Percentiles rank a stretch among this genome's conserved stretches.
Evolutionary conservation across 1,140 invertebrate species (phyloP).

Genomic region (Anastrepha ludens): DNA sequence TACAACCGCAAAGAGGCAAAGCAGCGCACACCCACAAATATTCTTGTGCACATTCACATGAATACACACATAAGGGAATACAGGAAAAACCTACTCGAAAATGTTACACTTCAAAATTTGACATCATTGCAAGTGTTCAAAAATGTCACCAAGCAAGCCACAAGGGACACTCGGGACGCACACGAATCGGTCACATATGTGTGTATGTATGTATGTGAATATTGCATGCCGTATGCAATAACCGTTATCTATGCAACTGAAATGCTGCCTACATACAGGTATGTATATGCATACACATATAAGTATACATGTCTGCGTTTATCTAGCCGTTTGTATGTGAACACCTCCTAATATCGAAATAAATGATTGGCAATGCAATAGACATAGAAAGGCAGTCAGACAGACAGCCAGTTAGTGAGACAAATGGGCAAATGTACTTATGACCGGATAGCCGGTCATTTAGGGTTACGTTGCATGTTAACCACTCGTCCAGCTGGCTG

Average conservation of each 20-base stretch:
- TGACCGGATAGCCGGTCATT: slow-evolving; percentile 50
- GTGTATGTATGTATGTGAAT: not conserved
- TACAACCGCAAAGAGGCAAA: no score
- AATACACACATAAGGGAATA: no score
- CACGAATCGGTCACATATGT: not conserved
- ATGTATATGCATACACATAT: not conserved
- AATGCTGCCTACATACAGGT: not conserved
- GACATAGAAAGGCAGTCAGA: not conserved
- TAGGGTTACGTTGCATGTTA: slow-evolving; percentile 50
- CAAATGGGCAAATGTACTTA: slow-evolving; percentile 46
- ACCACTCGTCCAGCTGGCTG: not conserved
- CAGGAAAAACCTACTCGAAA: not conserved
- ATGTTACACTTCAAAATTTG: slow-evolving; percentile 34
- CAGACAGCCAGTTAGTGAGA: slow-evolving; percentile 36
- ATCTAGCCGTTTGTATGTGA: not conserved
- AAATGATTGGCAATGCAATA: slow-evolving; percentile 26
- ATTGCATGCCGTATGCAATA: not conserved
- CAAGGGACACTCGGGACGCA: not conserved
- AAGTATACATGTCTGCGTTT: not conserved
- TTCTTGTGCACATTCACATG: no score
- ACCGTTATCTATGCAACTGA: not conserved
- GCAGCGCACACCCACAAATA: no score
- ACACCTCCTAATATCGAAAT: slow-evolving; percentile 36
- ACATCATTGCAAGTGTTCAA: not conserved
- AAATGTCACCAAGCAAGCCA: slow-evolving; percentile 35